Base-by-base conservation (phyloP, 2,888 invertebrate species). In the Hyalella azteca region DNA sequence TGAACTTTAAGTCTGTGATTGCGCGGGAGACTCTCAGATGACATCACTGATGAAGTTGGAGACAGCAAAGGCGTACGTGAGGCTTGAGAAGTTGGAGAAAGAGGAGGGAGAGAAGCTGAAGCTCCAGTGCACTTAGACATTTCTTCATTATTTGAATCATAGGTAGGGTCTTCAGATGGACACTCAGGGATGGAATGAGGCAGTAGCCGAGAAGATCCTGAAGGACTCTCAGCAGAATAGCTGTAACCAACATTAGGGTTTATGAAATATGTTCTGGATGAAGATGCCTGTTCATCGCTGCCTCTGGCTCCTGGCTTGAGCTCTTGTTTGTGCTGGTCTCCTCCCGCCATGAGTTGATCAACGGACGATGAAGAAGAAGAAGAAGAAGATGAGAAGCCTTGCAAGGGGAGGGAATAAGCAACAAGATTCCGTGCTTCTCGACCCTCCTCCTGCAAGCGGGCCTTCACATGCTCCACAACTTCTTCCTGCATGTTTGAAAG, bases 351-450 rank as follows among this genome's bases (percentile, higher is more conserved):
- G 40, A 75, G 3, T 41, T 75, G 75, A 32, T 75, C 75, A 45
- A 75, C 75, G 7, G 75, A 75, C 7, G 59, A 41, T 1, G 77
- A 77, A 13, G 77, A 77, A 59, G 78, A 50, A 13, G 59, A 50
- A 9, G 78, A 78, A 15, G 78, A 59, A n/a, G 48, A 40, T 3
- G 50, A 15, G 19, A 40, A 81, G 78, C 78, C 80, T 73, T 79
- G 80, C 29, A 83, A 40, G 5, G 81, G 83, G 39, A 83, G 60
- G 75, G 81, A 82, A 26, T 84, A 84, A 19, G 84, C 85, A 78
- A 85, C 80, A n/a, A 85, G 80, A 54, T 85, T 85, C 26, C 85
- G 73, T 32, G 85, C 85, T 45, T 83, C 85, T 36, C 85, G 66
- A 29, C 85, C 85, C 73, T 85, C 85, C 60, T 82, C 80, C 78